phyloP scores from a whole-genome alignment of 2,888 invertebrate genomes.

The Euzophera pinguis region DNA sequence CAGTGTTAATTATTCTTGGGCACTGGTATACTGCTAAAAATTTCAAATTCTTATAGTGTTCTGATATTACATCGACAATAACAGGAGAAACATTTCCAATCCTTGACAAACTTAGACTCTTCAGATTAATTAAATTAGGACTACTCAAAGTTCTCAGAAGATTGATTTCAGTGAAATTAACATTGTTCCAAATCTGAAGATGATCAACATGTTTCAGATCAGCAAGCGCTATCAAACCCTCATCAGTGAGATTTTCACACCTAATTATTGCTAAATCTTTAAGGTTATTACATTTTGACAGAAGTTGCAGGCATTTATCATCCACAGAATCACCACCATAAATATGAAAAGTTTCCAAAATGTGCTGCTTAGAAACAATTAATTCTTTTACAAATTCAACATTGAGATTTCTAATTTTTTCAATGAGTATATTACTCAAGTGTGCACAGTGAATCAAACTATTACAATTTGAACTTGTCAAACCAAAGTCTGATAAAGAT shows the following conservation, averaged over 20 bases:
- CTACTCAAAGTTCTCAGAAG: conserved; percentile 51
- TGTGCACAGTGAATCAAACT: conserved; percentile 51
- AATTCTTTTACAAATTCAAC: conserved; percentile 51
- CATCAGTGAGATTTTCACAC: conserved; percentile 63
- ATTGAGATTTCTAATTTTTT: conserved; percentile 59
- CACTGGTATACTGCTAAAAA: conserved; percentile 70
- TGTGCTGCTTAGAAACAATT: conserved; percentile 47
- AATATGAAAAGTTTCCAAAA: conserved; percentile 53
- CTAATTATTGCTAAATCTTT: conserved; percentile 61
- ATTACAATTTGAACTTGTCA: conserved; percentile 51
- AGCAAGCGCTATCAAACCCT: conserved; percentile 46
- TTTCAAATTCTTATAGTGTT: conserved; percentile 59
- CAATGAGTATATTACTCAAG: conserved; percentile 60
- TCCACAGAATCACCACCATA: conserved; percentile 61
- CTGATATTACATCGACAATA: conserved; percentile 62
- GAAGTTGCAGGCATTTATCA: conserved; percentile 48
- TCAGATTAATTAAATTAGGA: conserved; percentile 44
- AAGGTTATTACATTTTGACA: conserved; percentile 54
- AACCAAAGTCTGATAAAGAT: conserved; percentile 64
- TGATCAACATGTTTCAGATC: conserved; percentile 46
- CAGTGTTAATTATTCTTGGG: conserved; percentile 56
- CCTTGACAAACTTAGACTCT: conserved; percentile 63
- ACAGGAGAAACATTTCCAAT: conserved; percentile 58
- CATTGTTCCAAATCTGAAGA: conserved; percentile 70
- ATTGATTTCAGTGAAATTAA: conserved; percentile 51